Evolutionary conservation across 2,888 invertebrate species (phyloP), one percentile per base, ranked within the genome.

Genomic region (Ecliptopera silaceata): DNA sequence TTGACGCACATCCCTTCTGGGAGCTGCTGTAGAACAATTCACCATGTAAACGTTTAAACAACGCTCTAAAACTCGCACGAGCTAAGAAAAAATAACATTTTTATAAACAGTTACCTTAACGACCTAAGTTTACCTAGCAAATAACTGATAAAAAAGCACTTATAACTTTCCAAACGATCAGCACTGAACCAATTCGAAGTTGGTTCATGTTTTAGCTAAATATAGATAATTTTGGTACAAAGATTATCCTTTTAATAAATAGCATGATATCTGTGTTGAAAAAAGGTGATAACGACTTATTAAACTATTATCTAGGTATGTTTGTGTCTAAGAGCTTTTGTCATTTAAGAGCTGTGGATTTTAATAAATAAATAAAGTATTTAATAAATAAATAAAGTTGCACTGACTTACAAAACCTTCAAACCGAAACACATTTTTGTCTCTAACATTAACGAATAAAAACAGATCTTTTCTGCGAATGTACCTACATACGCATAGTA

Each of bases 1-100:
- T 53, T 64, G 72, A 76, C 72, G 72, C 71, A 71, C 67, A 56
- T 65, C 47, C 68, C 54, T 69, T 60, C 67, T 53, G 53, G 50
- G 57, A 60, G 48, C 53, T 20, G 55, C 55, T 57, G 53, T 56
- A 58, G 49, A 59, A 66, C 61, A 59, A 64, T 64, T 46, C 52
- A 32, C 46, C 47, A 54, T 56, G 57, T 61, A 52, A 62, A 60
- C 59, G 47, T 55, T 56, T 60, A 39, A 44, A 57, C 55, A 60
- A 55, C 52, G 52, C 59, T 61, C 57, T 45, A 20, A 4, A 22
- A 6, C 20, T 36, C 10, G 8, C 31, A 36, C 15, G 10, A 15
- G 36, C 1, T 36, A 36, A 36, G 36, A 36, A 15, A 13, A 15
- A 5, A 6, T 26, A 10, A 6, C 10, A 36, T 55, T 57, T 58